Evolutionary conservation across 1,140 invertebrate genomes (phyloP), one percentile per base, ranked within the genome.

Genomic region (Calliphora vicina): DNA sequence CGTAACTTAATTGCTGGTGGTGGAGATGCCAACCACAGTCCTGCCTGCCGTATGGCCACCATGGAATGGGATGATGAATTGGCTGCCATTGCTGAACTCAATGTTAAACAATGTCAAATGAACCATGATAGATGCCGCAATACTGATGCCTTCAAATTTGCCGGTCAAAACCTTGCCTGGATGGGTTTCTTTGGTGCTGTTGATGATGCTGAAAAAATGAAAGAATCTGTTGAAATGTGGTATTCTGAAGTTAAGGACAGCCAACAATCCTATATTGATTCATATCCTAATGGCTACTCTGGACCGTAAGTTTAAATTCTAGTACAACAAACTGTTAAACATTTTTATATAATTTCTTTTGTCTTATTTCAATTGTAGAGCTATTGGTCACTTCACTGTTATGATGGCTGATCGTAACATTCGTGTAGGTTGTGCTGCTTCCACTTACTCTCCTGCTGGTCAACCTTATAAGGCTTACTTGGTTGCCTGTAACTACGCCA

Each of bases 91-190:
- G 89, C 89, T 15, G 81, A 82, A 10, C 74, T 90, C 2, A 90
- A 90, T 76, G 87, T 89, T 0, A 84, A 71, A 29, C 86, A 85
- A 80, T 90, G 89, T 20, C 8, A 83, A 73, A 87, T 90, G 85
- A 23, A 50, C 0, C 88, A 90, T 83, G 89, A 90, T 8, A 83
- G 74, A 0, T 90, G 89, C 82, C 88, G 80, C 83, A 90, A 89
- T 29, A 90, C 89, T 9, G 84, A 85, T 4, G 78, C 73, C 15
- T 90, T 87, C 80, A 82, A 85, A 27, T 87, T 85, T 85, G 84
- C 88, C 42, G 89, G 89, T 5, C 89, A 90, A 84, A 89, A 90
- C 78, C 83, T 90, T 42, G 89, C 89, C 20, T 86, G 86, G 86
- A 84, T 88, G 45, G 80, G 86, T 74, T 88, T 43, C 43, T 86